phyloP scores from a whole-genome alignment of 2,113 vertebrate genomes.

The Pelusios castaneus region DNA sequence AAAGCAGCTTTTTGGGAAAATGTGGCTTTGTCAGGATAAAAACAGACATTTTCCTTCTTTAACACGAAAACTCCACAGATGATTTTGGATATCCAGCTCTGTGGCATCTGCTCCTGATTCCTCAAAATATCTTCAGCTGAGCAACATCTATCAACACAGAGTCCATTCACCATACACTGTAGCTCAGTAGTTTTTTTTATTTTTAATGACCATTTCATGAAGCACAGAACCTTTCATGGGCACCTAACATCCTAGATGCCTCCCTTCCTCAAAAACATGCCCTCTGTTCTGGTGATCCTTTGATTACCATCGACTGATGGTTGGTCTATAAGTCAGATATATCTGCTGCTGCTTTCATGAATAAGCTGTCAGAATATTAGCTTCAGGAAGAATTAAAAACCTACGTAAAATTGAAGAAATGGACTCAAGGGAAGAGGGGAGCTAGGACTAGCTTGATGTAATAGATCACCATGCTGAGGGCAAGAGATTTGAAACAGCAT shows the following conservation, averaged over 20 bases:
- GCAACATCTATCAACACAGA: neutral
- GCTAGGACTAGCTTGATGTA: neutral
- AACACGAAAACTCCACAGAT: neutral
- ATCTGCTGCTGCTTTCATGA: neutral
- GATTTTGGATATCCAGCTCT: neutral
- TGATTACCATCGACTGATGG: neutral
- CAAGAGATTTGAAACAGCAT: neutral
- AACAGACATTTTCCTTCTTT: neutral
- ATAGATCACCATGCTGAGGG: neutral
- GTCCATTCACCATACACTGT: neutral
- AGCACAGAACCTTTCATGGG: neutral
- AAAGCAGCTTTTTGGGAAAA: neutral
- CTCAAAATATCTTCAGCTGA: neutral
- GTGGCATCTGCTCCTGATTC: neutral
- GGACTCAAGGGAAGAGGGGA: neutral
- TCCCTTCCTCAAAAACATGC: neutral
- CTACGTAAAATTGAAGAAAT: neutral
- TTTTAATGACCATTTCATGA: neutral
- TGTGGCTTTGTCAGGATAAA: neutral
- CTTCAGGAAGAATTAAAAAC: neutral
- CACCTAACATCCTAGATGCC: neutral
- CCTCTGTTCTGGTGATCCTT: neutral
- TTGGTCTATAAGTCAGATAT: neutral
- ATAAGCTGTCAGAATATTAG: neutral
- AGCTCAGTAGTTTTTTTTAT: neutral